phyloP scores from a whole-genome alignment of 2,888 invertebrate species.

The Trissolcus japonicus region DNA sequence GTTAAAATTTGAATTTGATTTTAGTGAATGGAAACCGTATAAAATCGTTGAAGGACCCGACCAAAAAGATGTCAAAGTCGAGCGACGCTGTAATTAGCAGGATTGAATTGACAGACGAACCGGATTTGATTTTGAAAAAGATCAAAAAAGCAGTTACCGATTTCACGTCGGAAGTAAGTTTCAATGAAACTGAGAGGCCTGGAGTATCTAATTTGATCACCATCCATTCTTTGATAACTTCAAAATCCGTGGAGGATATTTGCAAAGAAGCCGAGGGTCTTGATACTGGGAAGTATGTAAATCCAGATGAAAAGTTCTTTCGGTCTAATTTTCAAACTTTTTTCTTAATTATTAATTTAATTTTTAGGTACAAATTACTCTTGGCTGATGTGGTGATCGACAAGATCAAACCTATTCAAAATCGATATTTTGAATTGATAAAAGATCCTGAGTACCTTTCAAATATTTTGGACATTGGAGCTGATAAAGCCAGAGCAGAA shows the following conservation, averaged over 20 bases:
- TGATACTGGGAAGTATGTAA: conserved; percentile 84
- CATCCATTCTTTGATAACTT: conserved; percentile 87
- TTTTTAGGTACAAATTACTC: conserved; percentile 82
- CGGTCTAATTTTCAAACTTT: neutral
- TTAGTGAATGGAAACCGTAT: conserved; percentile 78
- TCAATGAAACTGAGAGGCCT: conserved; percentile 85
- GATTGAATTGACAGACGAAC: conserved; percentile 87
- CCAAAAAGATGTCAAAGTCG: conserved; percentile 99
- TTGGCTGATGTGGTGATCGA: conserved; percentile 86
- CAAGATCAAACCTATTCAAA: conserved; percentile 83
- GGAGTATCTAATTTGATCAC: conserved; percentile 93
- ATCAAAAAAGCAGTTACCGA: conserved; percentile 95
- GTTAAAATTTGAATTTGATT: neutral
- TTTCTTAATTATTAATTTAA: neutral
- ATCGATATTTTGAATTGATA: conserved; percentile 79
- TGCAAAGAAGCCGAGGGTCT: conserved; percentile 81
- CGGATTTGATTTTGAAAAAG: conserved; percentile 83
- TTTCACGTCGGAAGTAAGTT: conserved; percentile 88
- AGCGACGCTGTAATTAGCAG: conserved; percentile 86
- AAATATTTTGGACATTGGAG: conserved; percentile 81
- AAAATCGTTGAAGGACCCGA: conserved; percentile 90
- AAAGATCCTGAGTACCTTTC: conserved; percentile 81
- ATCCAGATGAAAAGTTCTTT: neutral
- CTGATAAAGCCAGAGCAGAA: conserved; percentile 80
- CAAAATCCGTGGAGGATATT: conserved; percentile 82